A percentile compares a stretch with the other conserved stretches of the same genome.
phyloP scores from a whole-genome alignment of 2,888 invertebrate species.

The Xiphydria camelus region DNA sequence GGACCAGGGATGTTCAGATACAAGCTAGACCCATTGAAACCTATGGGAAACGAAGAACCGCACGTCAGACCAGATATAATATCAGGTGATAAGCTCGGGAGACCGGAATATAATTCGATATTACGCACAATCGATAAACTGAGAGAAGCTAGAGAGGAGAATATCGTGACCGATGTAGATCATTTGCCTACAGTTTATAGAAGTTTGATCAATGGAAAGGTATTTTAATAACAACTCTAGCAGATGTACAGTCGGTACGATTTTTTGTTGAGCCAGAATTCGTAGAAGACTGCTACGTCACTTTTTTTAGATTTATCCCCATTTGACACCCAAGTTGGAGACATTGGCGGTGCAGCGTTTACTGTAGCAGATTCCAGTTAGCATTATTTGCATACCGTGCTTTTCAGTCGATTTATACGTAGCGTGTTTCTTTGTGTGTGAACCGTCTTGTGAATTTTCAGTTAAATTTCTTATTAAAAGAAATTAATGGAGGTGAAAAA shows the following conservation, averaged over 20 bases:
- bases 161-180: slow-evolving; percentile 32
- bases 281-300: no score
- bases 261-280: background rate
- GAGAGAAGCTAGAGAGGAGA: slow-evolving; percentile 34
- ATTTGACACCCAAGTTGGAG: no score
- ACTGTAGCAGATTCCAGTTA: no score
- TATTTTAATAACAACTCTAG: slow-evolving; percentile 21
- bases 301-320: background rate
- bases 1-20: slow-evolving; percentile 23
- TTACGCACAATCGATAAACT: slow-evolving; percentile 41
- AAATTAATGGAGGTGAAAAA: no score
- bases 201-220: slow-evolving; percentile 41
- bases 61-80: slow-evolving; percentile 12
- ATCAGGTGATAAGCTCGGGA: slow-evolving; percentile 28
- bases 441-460: no score
- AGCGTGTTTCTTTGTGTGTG: no score
- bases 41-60: no score
- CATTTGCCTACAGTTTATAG: slow-evolving; percentile 36
- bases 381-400: no score
- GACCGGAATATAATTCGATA: slow-evolving; percentile 50
- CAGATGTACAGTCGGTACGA: background rate
- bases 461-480: no score
- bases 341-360: no score
- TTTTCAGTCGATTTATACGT: no score
- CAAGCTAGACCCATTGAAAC: background rate